Evolutionary conservation across 2,797 vertebrate species (phyloP).

Genomic region (Esox lucius): DNA sequence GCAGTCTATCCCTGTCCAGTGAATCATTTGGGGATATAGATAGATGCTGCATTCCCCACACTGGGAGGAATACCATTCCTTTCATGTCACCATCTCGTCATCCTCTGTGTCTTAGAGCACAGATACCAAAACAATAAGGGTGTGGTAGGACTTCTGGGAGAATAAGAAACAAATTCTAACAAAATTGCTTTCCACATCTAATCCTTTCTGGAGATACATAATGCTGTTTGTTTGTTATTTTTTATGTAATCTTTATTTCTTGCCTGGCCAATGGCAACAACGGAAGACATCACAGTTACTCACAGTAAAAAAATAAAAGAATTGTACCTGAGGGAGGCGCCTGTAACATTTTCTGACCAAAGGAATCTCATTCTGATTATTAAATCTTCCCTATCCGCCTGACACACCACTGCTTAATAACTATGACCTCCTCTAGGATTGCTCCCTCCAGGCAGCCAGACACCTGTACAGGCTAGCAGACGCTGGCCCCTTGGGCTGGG

Average conservation of each 20-base stretch:
- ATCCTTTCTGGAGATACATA: not conserved
- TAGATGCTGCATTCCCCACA: not conserved
- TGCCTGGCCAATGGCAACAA: too few species aligned
- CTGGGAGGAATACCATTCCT: not conserved
- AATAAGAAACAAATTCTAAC: not conserved
- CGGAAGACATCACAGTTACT: too few species aligned
- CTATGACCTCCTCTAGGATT: not conserved
- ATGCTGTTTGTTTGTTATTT: not conserved
- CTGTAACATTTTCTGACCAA: not conserved
- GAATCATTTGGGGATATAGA: not conserved
- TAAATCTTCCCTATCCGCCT: not conserved
- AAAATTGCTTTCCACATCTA: not conserved
- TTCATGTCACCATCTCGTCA: not conserved
- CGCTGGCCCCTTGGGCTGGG: not conserved
- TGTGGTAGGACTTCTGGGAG: not conserved
- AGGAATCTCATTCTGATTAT: not conserved
- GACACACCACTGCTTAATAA: not conserved
- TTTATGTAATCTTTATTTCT: too few species aligned
- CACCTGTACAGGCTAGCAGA: not conserved
- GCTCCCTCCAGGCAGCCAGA: not conserved
- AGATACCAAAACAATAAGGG: not conserved
- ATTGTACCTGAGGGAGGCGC: not conserved
- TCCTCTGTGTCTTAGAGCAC: not conserved
- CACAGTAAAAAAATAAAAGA: too few species aligned
- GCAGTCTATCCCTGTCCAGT: not conserved